phyloP scores from a whole-genome alignment of 2,797 vertebrate genomes.

The Cheirogaleus major region DNA sequence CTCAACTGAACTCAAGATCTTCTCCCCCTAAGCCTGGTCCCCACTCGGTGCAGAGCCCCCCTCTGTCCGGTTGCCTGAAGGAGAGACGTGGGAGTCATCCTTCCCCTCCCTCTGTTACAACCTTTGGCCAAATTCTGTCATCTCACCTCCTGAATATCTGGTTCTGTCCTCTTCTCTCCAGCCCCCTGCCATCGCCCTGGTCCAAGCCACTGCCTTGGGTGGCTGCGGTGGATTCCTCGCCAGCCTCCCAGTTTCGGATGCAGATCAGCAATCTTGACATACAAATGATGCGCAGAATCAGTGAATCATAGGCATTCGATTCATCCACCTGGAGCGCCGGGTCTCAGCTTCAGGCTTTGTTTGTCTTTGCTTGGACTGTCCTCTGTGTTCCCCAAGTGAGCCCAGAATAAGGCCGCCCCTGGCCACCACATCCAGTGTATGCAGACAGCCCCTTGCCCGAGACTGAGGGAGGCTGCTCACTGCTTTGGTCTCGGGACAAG shows the following conservation, averaged over 20 bases:
- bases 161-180: no score
- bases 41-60: no score
- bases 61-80: not conserved
- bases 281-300: not conserved
- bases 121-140: not conserved
- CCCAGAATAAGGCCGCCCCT: not conserved
- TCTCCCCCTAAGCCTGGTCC: not conserved
- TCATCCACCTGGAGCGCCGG: rapidly evolving
- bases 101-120: not conserved
- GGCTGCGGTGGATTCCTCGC: rapidly evolving
- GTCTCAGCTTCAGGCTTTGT: not conserved
- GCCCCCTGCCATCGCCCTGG: rapidly evolving
- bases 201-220: no score
- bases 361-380: not conserved
- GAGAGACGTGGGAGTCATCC: no score
- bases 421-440: not conserved
- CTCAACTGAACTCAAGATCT: not conserved
- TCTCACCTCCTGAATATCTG: not conserved
- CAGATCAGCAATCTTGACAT: not conserved
- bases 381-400: not conserved
- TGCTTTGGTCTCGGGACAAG: not conserved
- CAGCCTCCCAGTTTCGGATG: rapidly evolving
- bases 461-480: not conserved
- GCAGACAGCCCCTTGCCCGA: not conserved
- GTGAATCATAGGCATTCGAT: rapidly evolving